A percentile compares a stretch with the other conserved stretches of the same genome.
These are phyloP conservation scores for Psylliodes chrysocephalus DNA, from an alignment of 2,888 invertebrate genomes.

Conservation along the genomic window DNA sequence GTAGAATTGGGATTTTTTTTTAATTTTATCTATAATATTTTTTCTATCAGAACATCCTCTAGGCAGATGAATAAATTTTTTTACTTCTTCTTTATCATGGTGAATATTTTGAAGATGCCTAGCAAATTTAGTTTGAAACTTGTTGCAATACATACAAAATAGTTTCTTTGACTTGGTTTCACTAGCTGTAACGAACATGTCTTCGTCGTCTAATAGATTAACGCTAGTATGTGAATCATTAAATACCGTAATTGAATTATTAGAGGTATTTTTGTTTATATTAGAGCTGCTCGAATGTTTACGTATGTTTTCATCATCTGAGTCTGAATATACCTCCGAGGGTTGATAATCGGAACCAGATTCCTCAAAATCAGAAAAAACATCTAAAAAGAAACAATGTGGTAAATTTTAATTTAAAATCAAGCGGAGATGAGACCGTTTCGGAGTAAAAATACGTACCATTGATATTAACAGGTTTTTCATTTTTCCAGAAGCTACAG, in stretches of 20 bases:
- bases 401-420: too few species aligned
- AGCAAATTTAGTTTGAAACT: constrained; percentile 21
- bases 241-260: not conserved
- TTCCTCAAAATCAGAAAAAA: constrained; percentile 2
- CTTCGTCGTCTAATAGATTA: constrained; percentile 6
- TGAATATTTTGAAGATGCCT: constrained; percentile 11
- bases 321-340: not conserved
- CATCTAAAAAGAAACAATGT: too few species aligned
- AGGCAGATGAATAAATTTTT: constrained; percentile 5
- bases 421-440: too few species aligned
- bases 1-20: constrained; percentile 7
- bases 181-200: constrained; percentile 1
- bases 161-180: constrained; percentile 10
- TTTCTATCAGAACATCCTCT: constrained; percentile 6
- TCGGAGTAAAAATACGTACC: too few species aligned
- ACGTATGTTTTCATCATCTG: not conserved
- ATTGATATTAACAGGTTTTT: too few species aligned
- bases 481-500: too few species aligned
- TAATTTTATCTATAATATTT: constrained; percentile 15
- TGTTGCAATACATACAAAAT: constrained; percentile 22
- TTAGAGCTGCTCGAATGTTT: not conserved
- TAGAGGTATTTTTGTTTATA: not conserved
- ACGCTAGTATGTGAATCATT: not conserved
- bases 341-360: constrained; percentile 7
- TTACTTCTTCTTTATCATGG: constrained; percentile 2